Conservation (phyloP, 92 coral and sea anemone species). For the Umimayanthus kanabou region DNA sequence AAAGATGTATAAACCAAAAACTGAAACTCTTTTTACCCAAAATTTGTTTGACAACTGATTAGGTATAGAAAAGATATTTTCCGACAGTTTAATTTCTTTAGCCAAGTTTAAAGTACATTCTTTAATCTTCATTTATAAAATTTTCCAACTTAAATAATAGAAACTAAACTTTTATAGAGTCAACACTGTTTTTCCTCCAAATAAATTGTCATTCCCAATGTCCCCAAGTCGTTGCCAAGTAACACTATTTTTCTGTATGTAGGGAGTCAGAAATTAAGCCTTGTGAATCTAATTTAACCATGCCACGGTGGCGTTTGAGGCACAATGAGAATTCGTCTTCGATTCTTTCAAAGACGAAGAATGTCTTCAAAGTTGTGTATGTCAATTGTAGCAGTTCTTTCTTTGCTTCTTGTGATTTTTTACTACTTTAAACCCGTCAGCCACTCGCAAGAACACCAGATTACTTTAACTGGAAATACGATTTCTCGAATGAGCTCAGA, state of each 20-base stretch:
- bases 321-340: slow-evolving; percentile 32
- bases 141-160: too few species aligned
- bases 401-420: slow-evolving; percentile 1
- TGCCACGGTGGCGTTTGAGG: slow-evolving; percentile 26
- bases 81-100: too few species aligned
- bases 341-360: slow-evolving; percentile 23
- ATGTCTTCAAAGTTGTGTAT: slow-evolving; percentile 21
- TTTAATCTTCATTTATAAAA: too few species aligned
- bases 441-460: not conserved
- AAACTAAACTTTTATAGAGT: not conserved
- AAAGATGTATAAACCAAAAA: not conserved
- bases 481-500: not conserved
- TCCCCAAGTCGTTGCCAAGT: slow-evolving; percentile 3
- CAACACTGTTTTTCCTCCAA: not conserved
- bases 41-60: too few species aligned
- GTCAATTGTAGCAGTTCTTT: not conserved
- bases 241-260: not conserved
- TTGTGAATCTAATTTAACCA: slow-evolving; percentile 13
- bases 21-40: not conserved
- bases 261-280: not conserved
- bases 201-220: not conserved
- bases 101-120: not conserved
- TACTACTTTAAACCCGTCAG: not conserved
- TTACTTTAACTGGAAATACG: not conserved
- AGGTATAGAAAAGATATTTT: too few species aligned